A percentile compares a stretch with the other conserved stretches of the same genome.
phyloP scores from a whole-genome alignment of 2,113 vertebrate genomes.

The Setophaga petechia region DNA sequence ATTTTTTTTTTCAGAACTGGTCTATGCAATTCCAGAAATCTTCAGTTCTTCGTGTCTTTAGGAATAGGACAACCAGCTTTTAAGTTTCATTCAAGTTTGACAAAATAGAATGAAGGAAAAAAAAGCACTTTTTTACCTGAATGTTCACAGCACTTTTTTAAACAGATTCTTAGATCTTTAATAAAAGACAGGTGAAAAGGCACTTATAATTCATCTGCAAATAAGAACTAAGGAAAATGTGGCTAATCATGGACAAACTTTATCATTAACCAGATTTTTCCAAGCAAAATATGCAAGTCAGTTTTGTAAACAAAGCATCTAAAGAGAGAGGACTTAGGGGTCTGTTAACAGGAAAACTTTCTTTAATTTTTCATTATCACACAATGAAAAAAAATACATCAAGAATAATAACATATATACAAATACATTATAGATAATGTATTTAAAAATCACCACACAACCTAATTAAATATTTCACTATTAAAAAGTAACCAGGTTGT shows the following conservation, averaged over 20 bases:
- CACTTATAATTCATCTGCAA: neutral
- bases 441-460: neutral
- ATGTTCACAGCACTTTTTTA: neutral
- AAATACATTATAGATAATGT: accelerated
- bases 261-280: neutral
- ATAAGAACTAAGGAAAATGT: neutral
- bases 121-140: neutral
- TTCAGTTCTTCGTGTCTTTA: neutral
- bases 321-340: neutral
- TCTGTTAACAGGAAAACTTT: neutral
- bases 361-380: neutral
- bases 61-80: neutral
- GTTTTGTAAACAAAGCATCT: neutral
- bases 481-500: neutral
- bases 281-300: neutral
- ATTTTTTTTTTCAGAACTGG: neutral
- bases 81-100: neutral
- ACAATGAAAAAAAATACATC: neutral
- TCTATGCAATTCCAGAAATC: neutral
- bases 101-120: neutral
- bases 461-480: neutral
- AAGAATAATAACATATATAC: neutral
- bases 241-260: neutral
- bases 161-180: neutral
- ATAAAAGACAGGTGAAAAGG: neutral